Evolutionary conservation across 2,888 invertebrate genomes (phyloP), one percentile per base, ranked within the genome.

Genomic region (Melieria crassipennis): DNA sequence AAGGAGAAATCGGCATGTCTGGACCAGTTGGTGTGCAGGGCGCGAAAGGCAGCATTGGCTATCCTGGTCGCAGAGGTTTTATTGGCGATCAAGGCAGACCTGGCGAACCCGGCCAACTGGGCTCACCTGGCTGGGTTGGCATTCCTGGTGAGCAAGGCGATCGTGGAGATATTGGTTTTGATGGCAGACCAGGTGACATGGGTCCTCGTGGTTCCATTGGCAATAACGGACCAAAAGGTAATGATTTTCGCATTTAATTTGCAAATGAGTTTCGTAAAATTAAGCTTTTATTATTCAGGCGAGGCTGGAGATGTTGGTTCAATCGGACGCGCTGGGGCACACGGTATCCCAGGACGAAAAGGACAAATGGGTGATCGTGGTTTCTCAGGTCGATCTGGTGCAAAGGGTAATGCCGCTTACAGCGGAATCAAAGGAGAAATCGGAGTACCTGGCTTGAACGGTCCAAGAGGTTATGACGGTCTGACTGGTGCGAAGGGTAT

Each of bases 371-470:
- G 87, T 58, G 81, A 79, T 4, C 66, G 56, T 5, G 86, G 86
- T 65, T 60, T 58, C 5, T 68, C 76, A 10, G 86, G 86, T 4
- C 55, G 65, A 0, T 52, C 10, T 0, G 86, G 86, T 66, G 69
- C 75, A 2, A 87, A 86, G 77, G 93, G 94, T 73, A 90, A 91
- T n/a, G 86, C 88, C 63, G 88, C 91, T 1, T 87, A 89, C 65
- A 90, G 89, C 75, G 92, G 92, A 3, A 87, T 88, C 71, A 90
- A 90, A 82, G 93, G 93, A 52, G 91, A 91, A 30, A 50, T 60
- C 4, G 92, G 92, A 68, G 86, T 87, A 48, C 75, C 82, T 13
- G 91, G 91, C 9, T 73, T 75, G 43, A 78, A 79, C 70, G 91
- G 91, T 16, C 79, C 76, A 4, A 78, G 81, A 4, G 89, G 89